A percentile compares a stretch with the other conserved stretches of the same genome.
Conservation (phyloP, 2,888 invertebrate species). For the Pedicia rivosa region DNA sequence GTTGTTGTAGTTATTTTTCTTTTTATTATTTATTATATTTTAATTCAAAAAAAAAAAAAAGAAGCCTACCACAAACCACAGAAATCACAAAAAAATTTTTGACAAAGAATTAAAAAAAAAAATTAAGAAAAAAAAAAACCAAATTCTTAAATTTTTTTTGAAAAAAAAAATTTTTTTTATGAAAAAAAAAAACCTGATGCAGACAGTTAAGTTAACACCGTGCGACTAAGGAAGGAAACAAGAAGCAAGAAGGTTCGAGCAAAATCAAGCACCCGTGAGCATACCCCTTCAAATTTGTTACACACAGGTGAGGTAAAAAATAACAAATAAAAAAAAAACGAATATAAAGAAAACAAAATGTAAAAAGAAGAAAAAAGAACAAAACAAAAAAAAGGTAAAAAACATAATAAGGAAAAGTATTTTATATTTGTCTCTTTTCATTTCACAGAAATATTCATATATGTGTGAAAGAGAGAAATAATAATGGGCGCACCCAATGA, state of each 20-base stretch:
- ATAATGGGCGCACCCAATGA: constrained; percentile 12
- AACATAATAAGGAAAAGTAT: constrained; percentile 2
- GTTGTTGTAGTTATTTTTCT: no score
- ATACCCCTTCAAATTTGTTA: constrained; percentile 10
- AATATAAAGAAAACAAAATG: neutral
- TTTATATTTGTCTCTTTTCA: constrained; percentile 1
- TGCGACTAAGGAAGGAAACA: constrained; percentile 16
- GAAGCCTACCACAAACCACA: constrained; percentile 1
- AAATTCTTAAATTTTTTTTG: neutral
- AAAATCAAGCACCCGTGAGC: constrained; percentile 14
- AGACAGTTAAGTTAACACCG: constrained; percentile 18
- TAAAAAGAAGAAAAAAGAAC: constrained; percentile 1
- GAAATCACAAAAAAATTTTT: no score
- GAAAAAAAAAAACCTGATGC: constrained; percentile 12
- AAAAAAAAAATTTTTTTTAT: neutral
- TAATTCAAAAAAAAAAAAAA: neutral
- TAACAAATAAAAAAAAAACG: neutral
- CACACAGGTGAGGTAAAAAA: no score
- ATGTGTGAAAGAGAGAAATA: neutral
- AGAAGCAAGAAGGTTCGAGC: constrained; percentile 15
- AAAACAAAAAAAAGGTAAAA: constrained; percentile 1
- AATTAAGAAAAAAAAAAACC: neutral
- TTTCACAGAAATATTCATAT: neutral
- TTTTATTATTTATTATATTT: no score
- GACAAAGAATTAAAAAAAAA: constrained; percentile 1